A percentile compares a stretch with the other conserved stretches of the same genome.
Evolutionary conservation across 1,140 invertebrate genomes (phyloP).

Genomic region (Grapholita molesta): DNA sequence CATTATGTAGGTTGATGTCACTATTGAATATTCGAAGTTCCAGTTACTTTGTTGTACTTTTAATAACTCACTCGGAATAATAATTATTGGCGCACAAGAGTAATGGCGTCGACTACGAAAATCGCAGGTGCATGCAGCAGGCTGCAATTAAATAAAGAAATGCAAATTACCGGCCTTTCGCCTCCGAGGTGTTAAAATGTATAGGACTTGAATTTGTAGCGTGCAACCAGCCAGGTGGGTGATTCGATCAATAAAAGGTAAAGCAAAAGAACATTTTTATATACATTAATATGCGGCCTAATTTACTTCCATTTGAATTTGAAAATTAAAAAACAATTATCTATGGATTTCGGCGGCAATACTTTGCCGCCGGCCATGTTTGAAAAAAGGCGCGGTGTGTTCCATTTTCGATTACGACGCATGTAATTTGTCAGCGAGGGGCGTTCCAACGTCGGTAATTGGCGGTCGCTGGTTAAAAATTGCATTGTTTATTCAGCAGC

Average conservation of each 20-base stretch:
- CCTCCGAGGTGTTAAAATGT: slow-evolving; percentile 3
- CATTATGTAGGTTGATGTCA: neutral
- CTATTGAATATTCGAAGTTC: neutral
- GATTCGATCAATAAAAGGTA: neutral
- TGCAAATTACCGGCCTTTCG: neutral
- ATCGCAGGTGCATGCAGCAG: slow-evolving; percentile 12
- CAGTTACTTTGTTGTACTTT: neutral
- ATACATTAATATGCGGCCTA: neutral
- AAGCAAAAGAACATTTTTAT: neutral
- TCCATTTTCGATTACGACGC: slow-evolving; percentile 14
- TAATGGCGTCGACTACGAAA: neutral
- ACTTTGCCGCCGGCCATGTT: slow-evolving; percentile 52
- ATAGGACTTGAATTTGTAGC: neutral
- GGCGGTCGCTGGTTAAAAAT: slow-evolving; percentile 56
- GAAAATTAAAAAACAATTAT: neutral
- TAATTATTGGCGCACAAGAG: neutral
- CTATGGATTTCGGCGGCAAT: slow-evolving; percentile 39
- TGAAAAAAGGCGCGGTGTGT: slow-evolving; percentile 40
- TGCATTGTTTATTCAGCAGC: slow-evolving; percentile 48
- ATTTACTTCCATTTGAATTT: neutral
- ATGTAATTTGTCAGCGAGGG: slow-evolving; percentile 62
- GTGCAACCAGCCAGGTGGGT: neutral
- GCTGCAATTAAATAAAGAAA: slow-evolving; percentile 8
- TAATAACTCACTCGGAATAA: neutral
- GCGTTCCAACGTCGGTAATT: slow-evolving; percentile 58